A percentile compares a stretch with the other conserved stretches of the same genome.
Conservation (phyloP, 2,113 vertebrate species). For the Microtus ochrogaster region DNA sequence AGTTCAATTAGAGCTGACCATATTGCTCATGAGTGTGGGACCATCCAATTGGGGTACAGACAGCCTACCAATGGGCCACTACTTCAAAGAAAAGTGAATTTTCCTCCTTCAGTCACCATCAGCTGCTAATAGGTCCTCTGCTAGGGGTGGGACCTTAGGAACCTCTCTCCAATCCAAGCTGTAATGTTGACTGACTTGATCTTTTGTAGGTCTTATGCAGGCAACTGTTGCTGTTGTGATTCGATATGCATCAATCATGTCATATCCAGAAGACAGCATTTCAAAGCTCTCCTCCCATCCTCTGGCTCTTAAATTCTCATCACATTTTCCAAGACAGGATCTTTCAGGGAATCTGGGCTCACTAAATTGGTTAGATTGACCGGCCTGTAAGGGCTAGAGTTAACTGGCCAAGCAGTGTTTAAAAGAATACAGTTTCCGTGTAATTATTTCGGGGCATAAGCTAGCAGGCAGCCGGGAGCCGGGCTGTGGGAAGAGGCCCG, state of each 20-base stretch:
- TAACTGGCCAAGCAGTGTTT: no score
- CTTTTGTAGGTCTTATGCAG: not conserved
- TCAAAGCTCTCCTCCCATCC: not conserved
- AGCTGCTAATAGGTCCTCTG: not conserved
- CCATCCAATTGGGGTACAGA: not conserved
- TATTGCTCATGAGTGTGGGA: not conserved
- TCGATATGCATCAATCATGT: not conserved
- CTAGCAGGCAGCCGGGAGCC: no score
- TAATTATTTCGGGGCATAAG: no score
- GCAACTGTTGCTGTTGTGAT: not conserved
- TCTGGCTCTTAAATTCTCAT: not conserved
- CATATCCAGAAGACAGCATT: not conserved
- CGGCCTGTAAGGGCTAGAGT: no score
- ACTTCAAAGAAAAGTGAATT: not conserved
- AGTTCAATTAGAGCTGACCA: not conserved
- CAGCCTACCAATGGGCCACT: not conserved
- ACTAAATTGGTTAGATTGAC: not conserved
- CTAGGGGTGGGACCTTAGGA: not conserved
- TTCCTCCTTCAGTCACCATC: not conserved
- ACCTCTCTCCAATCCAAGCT: not conserved
- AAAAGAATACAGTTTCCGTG: no score
- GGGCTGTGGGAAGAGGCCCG: no score
- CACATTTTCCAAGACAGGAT: not conserved
- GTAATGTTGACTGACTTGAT: not conserved
- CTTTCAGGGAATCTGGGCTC: not conserved